Base-by-base conservation (phyloP, 1,140 invertebrate genomes). In the Plodia interpunctella region DNA sequence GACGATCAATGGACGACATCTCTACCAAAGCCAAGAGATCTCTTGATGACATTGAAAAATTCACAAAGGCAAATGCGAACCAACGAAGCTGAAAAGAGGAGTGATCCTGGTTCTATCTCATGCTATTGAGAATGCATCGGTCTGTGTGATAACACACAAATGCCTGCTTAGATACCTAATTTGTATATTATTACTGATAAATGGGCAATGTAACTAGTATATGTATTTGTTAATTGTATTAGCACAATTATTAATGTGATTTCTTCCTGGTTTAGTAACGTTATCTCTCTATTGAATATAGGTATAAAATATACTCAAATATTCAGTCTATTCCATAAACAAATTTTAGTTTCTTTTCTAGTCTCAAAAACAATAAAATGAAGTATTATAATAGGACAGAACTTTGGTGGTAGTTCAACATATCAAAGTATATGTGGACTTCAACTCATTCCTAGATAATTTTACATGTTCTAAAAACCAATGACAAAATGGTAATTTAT, bases 1-100 rank as follows among this genome's bases (percentile, higher is more conserved):
- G 93, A 66, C 94, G 93, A 80, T 94, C 94, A 21, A 95, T 97
- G 93, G 95, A 96, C 77, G 96, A 96, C 51, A 92, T 88, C 72
- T 90, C 88, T 58, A 78, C 79, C n/a, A 90, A 90, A 74, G 80
- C 90, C 25, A 91, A 91, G 64, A 78, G 84, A 66, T 90, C 90
- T 54, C 74, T 91, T 55, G 90, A 91, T 75, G 90, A 91, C 66
- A 90, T 91, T 73, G 88, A 91, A 71, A 89, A 89, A 73, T 85
- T 91, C 65, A 84, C 87, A 10, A 84, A 86, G 58, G 70, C 85
- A 51, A 90, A 90, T 76, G 87, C 87, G 25, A 90, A 88, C 72
- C 87, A 90, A 82, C 72, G 87, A 59, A 90, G 87, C 85, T 90
- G 87, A 90, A 90, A 90, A 82, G 85, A 89, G 79, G 85, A 89